Base-by-base conservation (phyloP, 2,888 invertebrate genomes). In the Penaeus monodon region DNA sequence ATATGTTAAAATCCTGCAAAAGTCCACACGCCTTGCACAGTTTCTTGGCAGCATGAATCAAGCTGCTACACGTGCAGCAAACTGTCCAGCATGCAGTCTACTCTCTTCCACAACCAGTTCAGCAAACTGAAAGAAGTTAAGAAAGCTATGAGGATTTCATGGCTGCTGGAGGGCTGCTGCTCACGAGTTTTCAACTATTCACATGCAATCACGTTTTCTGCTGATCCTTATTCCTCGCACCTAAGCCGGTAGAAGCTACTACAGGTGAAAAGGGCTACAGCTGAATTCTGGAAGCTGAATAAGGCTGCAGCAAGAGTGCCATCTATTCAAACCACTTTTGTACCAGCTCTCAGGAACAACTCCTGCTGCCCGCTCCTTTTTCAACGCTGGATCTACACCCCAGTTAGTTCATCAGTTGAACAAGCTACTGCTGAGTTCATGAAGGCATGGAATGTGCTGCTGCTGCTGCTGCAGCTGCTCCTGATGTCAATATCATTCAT, bases 381-480 rank as follows among this genome's bases (percentile, higher is more conserved):
- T 7, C 65, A 17, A 14, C 14, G 38, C n/a, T 10, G 77, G 49
- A 77, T 77, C 77, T 77, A 44, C 77, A 2, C 80, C 81, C 24
- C 81, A 82, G 33, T 82, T 22, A 29, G 73, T 82, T 73, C 81
- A 12, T 68, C 65, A 49, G 81, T 82, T 17, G 81, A 68, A n/a
- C 70, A 82, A n/a, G 81, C 81, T 1, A 82, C 81, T 44, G 82
- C 86, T 57, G 83, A 86, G n/a, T 86, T 86, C 70, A 86, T 73
- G 83, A 86, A 73, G 79, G 44, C 33, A 24, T 86, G 86, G 86
- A 83, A 82, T 70, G 86, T 83, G 86, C 49, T n/a, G 86, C 86
- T 44, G 82, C 82, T 65, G 83, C 83, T 33, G 27, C 29, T 2
- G 78, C 78, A 63, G 78, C 78, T 78, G 78, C 63, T 27, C 64